Evolutionary conservation across 1,140 invertebrate species (phyloP), one percentile per base, ranked within the genome.

Genomic region (Mylabris phalerata): DNA sequence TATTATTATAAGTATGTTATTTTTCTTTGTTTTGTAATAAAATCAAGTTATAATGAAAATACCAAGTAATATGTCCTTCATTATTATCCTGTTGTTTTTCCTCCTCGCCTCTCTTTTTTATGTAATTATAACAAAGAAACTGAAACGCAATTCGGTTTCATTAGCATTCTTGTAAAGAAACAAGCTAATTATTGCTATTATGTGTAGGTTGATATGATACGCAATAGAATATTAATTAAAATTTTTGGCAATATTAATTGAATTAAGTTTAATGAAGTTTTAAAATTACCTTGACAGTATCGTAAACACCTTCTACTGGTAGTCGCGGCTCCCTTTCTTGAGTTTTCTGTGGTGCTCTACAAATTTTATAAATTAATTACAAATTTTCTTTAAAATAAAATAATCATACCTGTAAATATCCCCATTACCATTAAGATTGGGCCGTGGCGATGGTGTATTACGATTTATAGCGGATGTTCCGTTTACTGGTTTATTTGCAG

Each of bases 221-320:
- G 19, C 25, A 47, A 9, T 47, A 47, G 9, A 19, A 47, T 10
- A 13, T 24, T 47, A 47, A 9, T 13, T 24, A 19, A 19, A 19
- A 19, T 1, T 19, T 19, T 19, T 19, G 19, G 19, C 1, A 19
- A 19, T 19, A 19, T 19, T 19, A 19, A 19, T 19, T 1, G 19
- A 19, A 19, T 2, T 27, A 50, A 24, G 7, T 2, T 19, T 11
- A 25, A 50, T 27, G 40, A 44, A 32, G 2, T 45, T 10, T 3
- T 40, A 10, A 7, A 9, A 51, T 47, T 59, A 62, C 65, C 61
- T 78, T 79, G 47, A 77, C 70, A 52, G 75, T 69, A 55, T 79
- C 78, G 64, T 79, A 80, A 65, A 77, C 70, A 44, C 70, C 73
- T 63, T 79, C 78, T 57, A 71, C 72, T 25, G 73, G 69, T 48